Evolutionary conservation across 1,140 invertebrate species (phyloP), one percentile per base, ranked within the genome.

Genomic region (Luehdorfia chinensis): DNA sequence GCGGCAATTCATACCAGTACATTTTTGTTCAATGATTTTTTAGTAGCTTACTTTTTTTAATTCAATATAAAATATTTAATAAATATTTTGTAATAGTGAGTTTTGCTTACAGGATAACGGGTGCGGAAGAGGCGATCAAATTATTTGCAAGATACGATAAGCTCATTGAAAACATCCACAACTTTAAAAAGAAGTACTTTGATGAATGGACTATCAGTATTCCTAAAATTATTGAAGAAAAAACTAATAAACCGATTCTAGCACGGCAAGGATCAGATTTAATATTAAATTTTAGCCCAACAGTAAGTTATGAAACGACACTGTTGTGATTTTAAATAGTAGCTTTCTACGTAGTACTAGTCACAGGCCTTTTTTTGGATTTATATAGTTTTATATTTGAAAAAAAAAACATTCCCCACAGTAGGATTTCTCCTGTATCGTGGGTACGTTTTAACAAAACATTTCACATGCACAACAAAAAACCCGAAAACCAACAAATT

Each of bases 251-350:
- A 49, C 90, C 89, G 27, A 80, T 95, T 1, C 75, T 95, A 9
- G 87, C 87, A 11, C 89, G 91, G 50, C 90, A 88, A 50, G 89
- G 89, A 16, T 89, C 89, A n/a, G 89, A 91, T 49, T 73, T 95
- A 1, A 73, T 90, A 21, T 75, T 94, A 5, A 95, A 95, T 84
- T 95, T 95, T 56, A 91, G 93, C 72, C 85, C 89, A 6, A 87
- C 91, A 76, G 90, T 91, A 72, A 72, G 60, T 66, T n/a, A n/a
- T n/a, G n/a, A n/a, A n/a, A n/a, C n/a, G n/a, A n/a, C n/a, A n/a
- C n/a, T n/a, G n/a, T n/a, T n/a, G n/a, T n/a, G n/a, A n/a, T n/a
- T n/a, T n/a, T n/a, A n/a, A n/a, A n/a, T n/a, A n/a, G n/a, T n/a
- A n/a, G n/a, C n/a, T n/a, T n/a, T n/a, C n/a, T n/a, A n/a, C n/a